Conservation (phyloP, 2,113 vertebrate genomes). For the Nycticebus coucang region DNA sequence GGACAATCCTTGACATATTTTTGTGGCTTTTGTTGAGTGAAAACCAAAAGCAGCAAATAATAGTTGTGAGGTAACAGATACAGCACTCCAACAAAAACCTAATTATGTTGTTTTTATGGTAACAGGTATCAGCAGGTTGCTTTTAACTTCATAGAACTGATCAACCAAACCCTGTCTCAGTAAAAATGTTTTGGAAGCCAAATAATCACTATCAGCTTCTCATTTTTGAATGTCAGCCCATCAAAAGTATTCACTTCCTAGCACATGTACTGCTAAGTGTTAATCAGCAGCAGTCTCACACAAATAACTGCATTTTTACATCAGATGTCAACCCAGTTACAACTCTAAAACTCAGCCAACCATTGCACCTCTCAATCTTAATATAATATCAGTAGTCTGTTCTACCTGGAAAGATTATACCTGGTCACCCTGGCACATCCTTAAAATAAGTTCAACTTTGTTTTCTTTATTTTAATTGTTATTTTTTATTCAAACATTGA, state of each 20-base stretch:
- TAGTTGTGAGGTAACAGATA: not conserved
- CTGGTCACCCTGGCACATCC: not conserved
- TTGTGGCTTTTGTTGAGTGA: not conserved
- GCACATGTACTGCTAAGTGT: not conserved
- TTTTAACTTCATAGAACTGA: slow-evolving; percentile 2
- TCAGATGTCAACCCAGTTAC: not conserved
- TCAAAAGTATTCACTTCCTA: not conserved
- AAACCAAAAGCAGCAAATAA: not conserved
- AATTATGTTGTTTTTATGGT: not conserved
- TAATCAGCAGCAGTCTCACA: not conserved
- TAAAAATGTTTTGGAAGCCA: slow-evolving; percentile 11
- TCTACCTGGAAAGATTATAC: not conserved
- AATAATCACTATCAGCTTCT: not conserved
- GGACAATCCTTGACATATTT: not conserved
- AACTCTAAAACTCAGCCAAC: not conserved
- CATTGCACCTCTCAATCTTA: not conserved
- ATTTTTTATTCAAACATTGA: not conserved
- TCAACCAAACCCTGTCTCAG: not conserved
- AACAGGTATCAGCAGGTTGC: not conserved
- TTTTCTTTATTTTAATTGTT: not conserved
- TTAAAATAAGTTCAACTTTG: not conserved
- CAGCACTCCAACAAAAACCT: not conserved
- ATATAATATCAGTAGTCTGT: not conserved
- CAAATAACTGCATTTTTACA: not conserved
- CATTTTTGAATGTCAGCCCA: slow-evolving; percentile 4